A percentile compares a stretch with the other conserved stretches of the same genome.
Conservation (phyloP, 2,888 invertebrate species). For the Dasysyrphus albostriatus region DNA sequence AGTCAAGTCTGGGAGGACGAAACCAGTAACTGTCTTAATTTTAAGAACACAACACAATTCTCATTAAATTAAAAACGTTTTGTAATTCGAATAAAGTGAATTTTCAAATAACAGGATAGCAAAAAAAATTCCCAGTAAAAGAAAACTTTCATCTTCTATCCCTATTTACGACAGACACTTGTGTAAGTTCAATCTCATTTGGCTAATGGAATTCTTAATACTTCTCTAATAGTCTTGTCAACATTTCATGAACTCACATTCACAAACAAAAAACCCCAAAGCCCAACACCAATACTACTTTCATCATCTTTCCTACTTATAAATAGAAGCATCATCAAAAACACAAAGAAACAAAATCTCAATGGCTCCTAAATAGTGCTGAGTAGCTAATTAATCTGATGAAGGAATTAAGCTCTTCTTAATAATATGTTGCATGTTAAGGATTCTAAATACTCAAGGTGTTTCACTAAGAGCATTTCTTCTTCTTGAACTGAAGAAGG, state of each 20-base stretch:
- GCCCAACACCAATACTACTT: background rate
- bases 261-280: background rate
- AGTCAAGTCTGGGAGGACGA: too few species aligned
- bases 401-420: conserved; percentile 37
- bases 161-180: background rate
- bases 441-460: conserved; percentile 9
- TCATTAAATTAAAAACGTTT: too few species aligned
- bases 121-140: too few species aligned
- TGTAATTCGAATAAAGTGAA: too few species aligned
- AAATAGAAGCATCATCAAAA: background rate
- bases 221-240: conserved; percentile 7
- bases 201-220: conserved; percentile 20
- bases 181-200: conserved; percentile 1
- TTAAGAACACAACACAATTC: too few species aligned
- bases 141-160: too few species aligned
- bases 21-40: too few species aligned
- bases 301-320: background rate
- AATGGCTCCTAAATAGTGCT: conserved; percentile 25
- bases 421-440: conserved; percentile 8
- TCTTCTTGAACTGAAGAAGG: background rate
- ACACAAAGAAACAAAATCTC: conserved; percentile 30
- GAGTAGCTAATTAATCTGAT: conserved; percentile 56
- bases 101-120: too few species aligned
- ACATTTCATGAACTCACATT: background rate
- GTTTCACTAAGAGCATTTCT: too few species aligned